Base-by-base conservation (phyloP, 2,888 invertebrate species). In the Dascillus cervinus region DNA sequence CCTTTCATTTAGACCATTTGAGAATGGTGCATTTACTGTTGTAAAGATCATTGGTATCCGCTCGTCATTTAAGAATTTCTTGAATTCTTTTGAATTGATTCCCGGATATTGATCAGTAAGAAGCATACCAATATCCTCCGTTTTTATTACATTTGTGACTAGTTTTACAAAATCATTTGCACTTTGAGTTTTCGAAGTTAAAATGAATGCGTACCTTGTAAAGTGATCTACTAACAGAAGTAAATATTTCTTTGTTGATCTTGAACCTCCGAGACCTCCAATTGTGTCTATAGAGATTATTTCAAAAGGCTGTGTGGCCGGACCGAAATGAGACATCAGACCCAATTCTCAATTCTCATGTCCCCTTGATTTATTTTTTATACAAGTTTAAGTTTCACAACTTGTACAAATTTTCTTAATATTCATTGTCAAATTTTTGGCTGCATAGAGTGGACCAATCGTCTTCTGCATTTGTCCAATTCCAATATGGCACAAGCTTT, bases 191-290 rank as follows among this genome's bases (percentile, higher is more conserved):
- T 44, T 50, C 36, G 52, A 51, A 27, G 53, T 51, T 26, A 38
- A 22, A 22, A 52, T 53, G 15, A 33, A 50, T 6, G 52, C 54
- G 26, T 44, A 50, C 49, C 53, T 48, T 19, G 47, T 50, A 15
- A 50, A 55, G 23, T 55, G 50, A 29, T 56, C 52, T 13, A 52
- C 47, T 28, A 53, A 34, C 3, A 55, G 41, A 39, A 56, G 56
- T 11, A 55, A 23, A 26, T 51, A 53, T 47, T 47, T 52, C 37
- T 54, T 55, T 45, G 46, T 47, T 9, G 53, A 56, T 13, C 53
- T 26, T 22, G 41, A 44, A 13, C 55, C 49, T 10, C 51, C 53
- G 42, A 56, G 55, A 9, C 53, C 50, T 11, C 54, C 53, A 10
- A 56, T 46, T 5, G 52, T 50, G 29, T 55, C 55, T 35, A 51